A percentile compares a stretch with the other conserved stretches of the same genome.
Conservation (phyloP, 2,113 vertebrate genomes). For the Pseudolaguvia tuberculata region DNA sequence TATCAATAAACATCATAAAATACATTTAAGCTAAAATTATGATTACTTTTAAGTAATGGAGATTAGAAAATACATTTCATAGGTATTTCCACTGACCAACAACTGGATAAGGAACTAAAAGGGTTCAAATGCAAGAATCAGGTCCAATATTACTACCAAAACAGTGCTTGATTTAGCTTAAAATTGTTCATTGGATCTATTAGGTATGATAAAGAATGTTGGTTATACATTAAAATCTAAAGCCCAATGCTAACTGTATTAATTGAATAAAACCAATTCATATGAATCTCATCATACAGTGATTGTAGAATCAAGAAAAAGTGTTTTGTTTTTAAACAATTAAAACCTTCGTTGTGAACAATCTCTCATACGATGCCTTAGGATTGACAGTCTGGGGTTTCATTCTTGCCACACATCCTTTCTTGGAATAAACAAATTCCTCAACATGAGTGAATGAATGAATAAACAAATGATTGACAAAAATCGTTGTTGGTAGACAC, state of each 20-base stretch:
- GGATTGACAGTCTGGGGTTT: not conserved
- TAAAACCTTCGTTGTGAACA: not conserved
- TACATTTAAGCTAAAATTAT: not conserved
- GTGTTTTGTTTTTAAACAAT: slow-evolving; percentile 21
- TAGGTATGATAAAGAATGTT: not conserved
- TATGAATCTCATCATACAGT: not conserved
- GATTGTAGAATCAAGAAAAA: not conserved
- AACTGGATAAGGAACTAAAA: too few relatives aligned
- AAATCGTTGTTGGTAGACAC: not conserved
- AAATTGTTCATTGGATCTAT: not conserved
- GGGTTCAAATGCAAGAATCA: too few relatives aligned
- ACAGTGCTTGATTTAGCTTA: not conserved
- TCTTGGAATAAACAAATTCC: not conserved
- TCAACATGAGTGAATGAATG: not conserved
- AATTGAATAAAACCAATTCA: too few relatives aligned
- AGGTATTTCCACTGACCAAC: not conserved
- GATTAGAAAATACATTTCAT: not conserved
- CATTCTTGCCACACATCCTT: too few relatives aligned
- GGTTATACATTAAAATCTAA: not conserved
- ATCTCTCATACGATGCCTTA: not conserved
- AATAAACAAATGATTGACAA: not conserved
- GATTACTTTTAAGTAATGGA: not conserved
- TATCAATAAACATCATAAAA: not conserved
- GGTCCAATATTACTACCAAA: not conserved
- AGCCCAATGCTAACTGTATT: too few relatives aligned